These are phyloP conservation scores for Pavo muticus DNA, from an alignment of 2,113 vertebrate genomes.

Conservation along the genomic window DNA sequence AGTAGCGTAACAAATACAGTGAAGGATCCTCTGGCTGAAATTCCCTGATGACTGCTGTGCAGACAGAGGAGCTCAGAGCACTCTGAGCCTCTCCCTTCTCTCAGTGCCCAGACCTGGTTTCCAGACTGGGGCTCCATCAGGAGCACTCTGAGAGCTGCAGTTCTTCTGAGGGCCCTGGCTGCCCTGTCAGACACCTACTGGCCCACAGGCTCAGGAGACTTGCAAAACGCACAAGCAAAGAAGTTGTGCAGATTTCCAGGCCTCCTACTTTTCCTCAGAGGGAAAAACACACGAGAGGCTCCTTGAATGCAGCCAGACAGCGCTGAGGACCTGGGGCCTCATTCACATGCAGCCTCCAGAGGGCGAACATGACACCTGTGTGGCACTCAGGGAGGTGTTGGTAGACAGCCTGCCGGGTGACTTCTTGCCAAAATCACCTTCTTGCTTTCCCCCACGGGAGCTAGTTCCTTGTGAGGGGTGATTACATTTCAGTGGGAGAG, in stretches of 20 bases:
- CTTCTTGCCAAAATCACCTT: slow-evolving; percentile 1
- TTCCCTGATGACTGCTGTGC: not conserved
- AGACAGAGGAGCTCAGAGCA: not conserved
- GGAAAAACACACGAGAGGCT: not conserved
- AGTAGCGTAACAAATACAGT: rapidly evolving
- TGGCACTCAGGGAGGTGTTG: not conserved
- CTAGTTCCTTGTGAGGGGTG: not conserved
- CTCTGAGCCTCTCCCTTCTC: not conserved
- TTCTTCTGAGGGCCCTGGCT: rapidly evolving
- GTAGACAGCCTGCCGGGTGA: not conserved
- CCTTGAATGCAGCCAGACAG: not conserved
- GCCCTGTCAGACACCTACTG: rapidly evolving
- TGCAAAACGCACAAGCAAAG: not conserved
- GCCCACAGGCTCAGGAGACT: not conserved
- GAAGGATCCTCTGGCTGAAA: not conserved
- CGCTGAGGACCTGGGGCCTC: rapidly evolving
- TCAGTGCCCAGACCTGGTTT: not conserved
- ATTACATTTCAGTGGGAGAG: slow-evolving; percentile 54
- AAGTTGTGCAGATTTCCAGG: not conserved
- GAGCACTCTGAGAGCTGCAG: not conserved
- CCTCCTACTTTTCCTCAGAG: not conserved
- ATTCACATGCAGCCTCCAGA: not conserved
- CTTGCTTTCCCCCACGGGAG: not conserved
- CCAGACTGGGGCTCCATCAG: not conserved
- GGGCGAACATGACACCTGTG: not conserved